Percentiles rank a stretch among this genome's conserved stretches.
Evolutionary conservation across 2,113 vertebrate genomes (phyloP).

Genomic region (Poeciliopsis turrubarensis): DNA sequence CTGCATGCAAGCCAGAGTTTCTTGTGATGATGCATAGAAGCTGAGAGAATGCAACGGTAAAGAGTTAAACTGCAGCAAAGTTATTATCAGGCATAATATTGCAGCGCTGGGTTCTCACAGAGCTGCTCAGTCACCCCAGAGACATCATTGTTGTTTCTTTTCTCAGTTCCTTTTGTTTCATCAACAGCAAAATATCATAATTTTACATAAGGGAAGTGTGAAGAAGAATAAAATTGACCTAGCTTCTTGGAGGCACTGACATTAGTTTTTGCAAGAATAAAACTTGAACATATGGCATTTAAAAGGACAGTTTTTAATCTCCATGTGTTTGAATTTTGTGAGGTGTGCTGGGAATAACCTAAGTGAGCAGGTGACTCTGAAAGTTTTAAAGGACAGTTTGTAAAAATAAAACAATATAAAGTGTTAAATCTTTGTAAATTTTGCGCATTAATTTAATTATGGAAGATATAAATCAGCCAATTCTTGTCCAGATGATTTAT

Average conservation of each 20-base stretch:
- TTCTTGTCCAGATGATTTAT: too few species aligned
- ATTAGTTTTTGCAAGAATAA: background rate
- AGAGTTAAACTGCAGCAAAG: constrained; percentile 29
- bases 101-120: constrained; percentile 16
- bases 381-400: too few species aligned
- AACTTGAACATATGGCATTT: too few species aligned
- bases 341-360: background rate
- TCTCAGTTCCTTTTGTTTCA: constrained; percentile 32
- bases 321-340: background rate
- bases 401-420: too few species aligned
- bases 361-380: too few species aligned
- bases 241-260: constrained; percentile 12
- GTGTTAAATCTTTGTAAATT: too few species aligned
- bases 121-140: constrained; percentile 15
- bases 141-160: constrained; percentile 32
- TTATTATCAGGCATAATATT: constrained; percentile 18
- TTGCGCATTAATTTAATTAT: too few species aligned
- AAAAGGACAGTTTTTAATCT: too few species aligned
- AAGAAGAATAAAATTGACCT: constrained; percentile 20
- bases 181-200: constrained; percentile 17
- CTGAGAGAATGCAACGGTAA: constrained; percentile 18
- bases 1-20: background rate
- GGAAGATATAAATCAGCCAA: too few species aligned
- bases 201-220: constrained; percentile 21
- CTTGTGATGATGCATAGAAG: background rate